Base-by-base conservation (phyloP, 2,797 vertebrate genomes). In the Todus mexicanus region DNA sequence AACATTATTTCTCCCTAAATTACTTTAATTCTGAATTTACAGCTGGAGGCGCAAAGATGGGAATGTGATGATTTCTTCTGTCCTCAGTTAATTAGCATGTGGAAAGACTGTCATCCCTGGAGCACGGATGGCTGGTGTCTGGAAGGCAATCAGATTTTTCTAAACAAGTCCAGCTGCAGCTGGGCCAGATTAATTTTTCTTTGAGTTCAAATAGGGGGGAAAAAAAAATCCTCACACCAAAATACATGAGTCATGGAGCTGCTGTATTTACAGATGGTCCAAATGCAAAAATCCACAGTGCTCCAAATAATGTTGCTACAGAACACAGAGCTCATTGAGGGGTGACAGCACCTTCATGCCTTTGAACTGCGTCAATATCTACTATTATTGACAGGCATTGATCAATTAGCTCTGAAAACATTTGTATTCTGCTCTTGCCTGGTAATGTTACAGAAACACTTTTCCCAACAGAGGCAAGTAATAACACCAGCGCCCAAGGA, bases 91-190 rank as follows among this genome's bases (percentile, higher is more conserved):
- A 96, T 96, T 95, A 94, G 64, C 85, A 68, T 66, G 70, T 94
- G 77, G 90, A 95, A 94, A 92, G 73, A 70, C 65, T 93, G 90
- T 85, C 79, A 83, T 90, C 75, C 74, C 85, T 76, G 63, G 75
- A 89, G 92, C 88, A 76, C 12, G 71, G 81, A 93, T 72, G 81
- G 42, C 75, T 95, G 63, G 57, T 82, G 64, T 93, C 92, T 94
- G 88, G 91, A 81, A 95, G 70, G 83, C 90, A 96, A 86, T 93
- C 92, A 94, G 48, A 87, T 80, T 94, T n/a, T 90, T 75, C 80
- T 86, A 82, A 96, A 87, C 57, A 94, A 92, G 89, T 89, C 87
- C 89, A 95, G 78, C 75, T 97, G 93, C 95, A 95, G 85, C 96
- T 76, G 75, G 29, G 74, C 50, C 80, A 95, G 83, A 96, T 93